Base-by-base conservation (phyloP, 2,797 vertebrate species). In the Periparus ater region DNA sequence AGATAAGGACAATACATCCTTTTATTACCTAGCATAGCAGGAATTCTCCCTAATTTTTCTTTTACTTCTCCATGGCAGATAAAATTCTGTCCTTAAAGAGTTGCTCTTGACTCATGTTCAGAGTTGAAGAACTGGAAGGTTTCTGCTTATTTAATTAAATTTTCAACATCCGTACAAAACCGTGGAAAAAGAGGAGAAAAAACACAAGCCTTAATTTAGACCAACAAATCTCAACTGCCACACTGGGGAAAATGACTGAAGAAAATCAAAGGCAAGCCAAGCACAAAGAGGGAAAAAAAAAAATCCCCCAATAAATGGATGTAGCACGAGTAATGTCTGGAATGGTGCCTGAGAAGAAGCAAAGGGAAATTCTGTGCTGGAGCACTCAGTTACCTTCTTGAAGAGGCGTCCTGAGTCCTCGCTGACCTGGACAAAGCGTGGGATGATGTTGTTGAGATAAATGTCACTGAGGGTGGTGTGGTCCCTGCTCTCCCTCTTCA, bases 361-460 rank as follows among this genome's bases (percentile, higher is more conserved):
- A n/a, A 27, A 21, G 3, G 5, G 30, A 5, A 23, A 1, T 4
- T 12, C 3, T 1, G 53, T 2, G 20, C 7, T 32, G 55, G 1
- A 74, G 53, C 42, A 54, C 53, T 44, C n/a, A 1, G 32, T 96
- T 96, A 98, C 98, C 98, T 99, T 99, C 96, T 99, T 99, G 96
- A 98, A 99, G 94, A 99, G 99, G 82, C 99, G 98, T 38, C 99
- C 99, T 8, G 99, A 99, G 95, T 99, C 99, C 96, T 99, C 99
- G 57, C 99, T 99, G 98, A 99, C 98, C 98, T 99, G 99, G 20
- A 99, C 99, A 7, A 99, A 99, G 89, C 99, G 99, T 3, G 99
- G 99, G 94, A 99, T 99, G 98, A 99, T 99, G 97, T 99, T 99
- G 98, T 99, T 99, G 98, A 99, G 98, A 98, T 99, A 99, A 98